A percentile compares a stretch with the other conserved stretches of the same genome.
phyloP scores from a whole-genome alignment of 2,797 vertebrate species.

The Microctenopoma lineatum region DNA sequence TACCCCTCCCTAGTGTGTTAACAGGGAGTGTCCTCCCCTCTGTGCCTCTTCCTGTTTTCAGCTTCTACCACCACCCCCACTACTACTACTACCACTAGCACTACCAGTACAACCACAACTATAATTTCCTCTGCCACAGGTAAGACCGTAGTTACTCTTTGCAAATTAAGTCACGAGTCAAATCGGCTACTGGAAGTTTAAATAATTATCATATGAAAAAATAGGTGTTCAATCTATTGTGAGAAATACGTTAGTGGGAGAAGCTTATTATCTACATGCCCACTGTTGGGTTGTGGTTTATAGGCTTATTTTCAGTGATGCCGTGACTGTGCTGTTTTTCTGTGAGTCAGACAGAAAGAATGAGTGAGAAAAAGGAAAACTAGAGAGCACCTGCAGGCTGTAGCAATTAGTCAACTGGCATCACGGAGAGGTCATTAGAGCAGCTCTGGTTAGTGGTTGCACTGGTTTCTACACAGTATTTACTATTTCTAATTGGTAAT shows the following conservation, averaged over 20 bases:
- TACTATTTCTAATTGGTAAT: slow-evolving; percentile 2
- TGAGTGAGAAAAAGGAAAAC: slow-evolving; percentile 10
- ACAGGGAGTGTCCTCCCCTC: slow-evolving; percentile 51
- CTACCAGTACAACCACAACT: slow-evolving; percentile 4
- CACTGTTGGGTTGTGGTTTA: background rate
- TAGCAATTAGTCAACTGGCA: slow-evolving; percentile 6
- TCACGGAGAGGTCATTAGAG: slow-evolving; percentile 20
- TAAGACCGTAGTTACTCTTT: slow-evolving; percentile 57
- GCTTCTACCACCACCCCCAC: slow-evolving; percentile 42
- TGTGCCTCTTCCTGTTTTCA: slow-evolving; percentile 72
- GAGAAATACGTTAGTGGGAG: background rate
- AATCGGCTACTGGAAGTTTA: background rate
- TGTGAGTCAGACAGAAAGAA: slow-evolving; percentile 31
- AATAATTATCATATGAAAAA: background rate
- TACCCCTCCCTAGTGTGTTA: slow-evolving; percentile 50
- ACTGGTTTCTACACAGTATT: slow-evolving; percentile 8
- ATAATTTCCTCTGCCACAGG: slow-evolving; percentile 56
- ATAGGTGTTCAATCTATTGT: background rate
- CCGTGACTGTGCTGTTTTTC: background rate
- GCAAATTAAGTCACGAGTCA: background rate
- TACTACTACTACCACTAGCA: slow-evolving; percentile 22
- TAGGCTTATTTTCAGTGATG: slow-evolving; percentile 3
- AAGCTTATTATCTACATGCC: background rate
- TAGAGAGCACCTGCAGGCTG: slow-evolving; percentile 13
- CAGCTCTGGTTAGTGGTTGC: background rate